Base-by-base conservation (phyloP, 2,888 invertebrate species). In the Apotomis turbidana region DNA sequence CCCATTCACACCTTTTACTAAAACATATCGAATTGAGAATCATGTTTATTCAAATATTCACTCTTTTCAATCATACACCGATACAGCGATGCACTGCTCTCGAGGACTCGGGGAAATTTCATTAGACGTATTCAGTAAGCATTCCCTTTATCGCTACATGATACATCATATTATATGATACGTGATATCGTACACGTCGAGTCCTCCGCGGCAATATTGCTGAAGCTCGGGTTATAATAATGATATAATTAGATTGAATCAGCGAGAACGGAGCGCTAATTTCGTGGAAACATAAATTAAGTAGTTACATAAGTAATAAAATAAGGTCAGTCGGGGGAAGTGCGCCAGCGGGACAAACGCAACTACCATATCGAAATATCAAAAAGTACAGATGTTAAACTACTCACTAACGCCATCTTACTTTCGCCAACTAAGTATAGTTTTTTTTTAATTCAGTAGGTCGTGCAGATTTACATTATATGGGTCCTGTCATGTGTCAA, bases 1-100 rank as follows among this genome's bases (percentile, higher is more conserved):
- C 27, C 27, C 2, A 27, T 63, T 52, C 13, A 27, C 41, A 41
- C 41, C 8, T 3, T 9, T 9, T 49, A 2, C 49, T 49, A 49
- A n/a, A 64, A 4, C 44, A 67, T 49, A 67, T 62, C 67, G 68
- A 57, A 71, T 58, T 38, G 13, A 13, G 49, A 69, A 68, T 62
- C 57, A 68, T 68, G 62, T 68, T 62, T 71, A 68, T 71, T 71
- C 62, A 71, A 62, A 68, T 58, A 58, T 71, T 71, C 68, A 62
- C 52, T 62, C 70, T 71, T 68, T 71, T 71, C 71, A 68, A 68
- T 71, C 71, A 68, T 41, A 66, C 36, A 41, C 61, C 51, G 44
- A 68, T 68, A 62, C 62, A 67, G 54, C 46, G 55, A 27, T 51
- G 71, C 51, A 57, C 27, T 36, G 15, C 41, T 60, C 49, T 1